A percentile compares a stretch with the other conserved stretches of the same genome.
Conservation (phyloP, 1,140 invertebrate genomes). For the Pristionchus pacificus region DNA sequence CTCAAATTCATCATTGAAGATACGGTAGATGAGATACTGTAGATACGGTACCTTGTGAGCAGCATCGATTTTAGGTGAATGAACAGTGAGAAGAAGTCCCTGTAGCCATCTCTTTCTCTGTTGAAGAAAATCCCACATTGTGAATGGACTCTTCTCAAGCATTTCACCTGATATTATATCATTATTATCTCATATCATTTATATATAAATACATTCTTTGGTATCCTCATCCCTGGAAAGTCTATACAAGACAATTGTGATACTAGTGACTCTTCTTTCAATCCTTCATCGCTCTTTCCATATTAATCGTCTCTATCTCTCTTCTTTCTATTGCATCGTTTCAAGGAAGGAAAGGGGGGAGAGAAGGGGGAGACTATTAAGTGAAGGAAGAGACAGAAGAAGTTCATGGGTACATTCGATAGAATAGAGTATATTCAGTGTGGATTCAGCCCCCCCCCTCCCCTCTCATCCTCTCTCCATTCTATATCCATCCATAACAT, state of each 20-base stretch:
- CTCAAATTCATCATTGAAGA: conserved; percentile 60
- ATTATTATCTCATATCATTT: neutral
- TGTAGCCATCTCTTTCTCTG: conserved; percentile 92
- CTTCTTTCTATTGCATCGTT: neutral
- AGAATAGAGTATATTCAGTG: too few relatives aligned
- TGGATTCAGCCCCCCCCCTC: too few relatives aligned
- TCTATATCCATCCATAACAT: too few relatives aligned
- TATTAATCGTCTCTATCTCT: neutral
- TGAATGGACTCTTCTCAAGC: conserved; percentile 97
- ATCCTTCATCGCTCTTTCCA: neutral
- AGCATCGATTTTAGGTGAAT: conserved; percentile 58
- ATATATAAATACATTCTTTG: neutral
- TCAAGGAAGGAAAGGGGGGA: too few relatives aligned
- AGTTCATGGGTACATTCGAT: too few relatives aligned
- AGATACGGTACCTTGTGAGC: conserved; percentile 70
- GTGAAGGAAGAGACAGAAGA: too few relatives aligned
- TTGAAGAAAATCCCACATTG: conserved; percentile 85
- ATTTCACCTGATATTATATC: conserved; percentile 69
- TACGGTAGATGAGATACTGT: neutral
- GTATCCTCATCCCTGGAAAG: too few relatives aligned
- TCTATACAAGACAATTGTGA: too few relatives aligned
- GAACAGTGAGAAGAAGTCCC: conserved; percentile 89
- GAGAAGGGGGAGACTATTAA: too few relatives aligned
- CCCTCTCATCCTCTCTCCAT: too few relatives aligned
- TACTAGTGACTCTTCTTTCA: too few relatives aligned